Conservation (phyloP, 2,113 vertebrate species). For the Sialia sialis region DNA sequence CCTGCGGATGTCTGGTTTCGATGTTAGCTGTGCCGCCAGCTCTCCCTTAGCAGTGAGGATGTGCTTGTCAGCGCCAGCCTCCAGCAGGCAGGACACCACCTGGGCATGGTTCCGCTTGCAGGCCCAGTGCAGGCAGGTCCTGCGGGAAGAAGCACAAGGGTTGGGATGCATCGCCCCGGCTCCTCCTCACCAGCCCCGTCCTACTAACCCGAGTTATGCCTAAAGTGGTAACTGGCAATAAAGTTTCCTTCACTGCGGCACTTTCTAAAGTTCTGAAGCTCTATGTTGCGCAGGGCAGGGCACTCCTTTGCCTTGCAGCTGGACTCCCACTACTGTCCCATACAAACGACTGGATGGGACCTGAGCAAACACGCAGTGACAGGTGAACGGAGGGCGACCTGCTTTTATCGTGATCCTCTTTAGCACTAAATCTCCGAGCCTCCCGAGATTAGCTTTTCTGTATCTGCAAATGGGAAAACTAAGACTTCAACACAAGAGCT, state of each 20-base stretch:
- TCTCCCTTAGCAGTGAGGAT: slow-evolving; percentile 82
- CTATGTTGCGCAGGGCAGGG: accelerated
- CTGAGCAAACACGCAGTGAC: not conserved
- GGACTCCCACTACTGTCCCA: not conserved
- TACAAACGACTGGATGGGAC: accelerated
- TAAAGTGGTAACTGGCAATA: not conserved
- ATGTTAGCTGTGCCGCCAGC: slow-evolving; percentile 81
- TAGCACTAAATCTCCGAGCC: not conserved
- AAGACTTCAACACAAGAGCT: not conserved
- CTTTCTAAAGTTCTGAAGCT: not conserved
- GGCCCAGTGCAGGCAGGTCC: slow-evolving; percentile 91
- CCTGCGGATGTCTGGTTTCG: slow-evolving; percentile 79
- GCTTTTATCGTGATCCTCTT: not conserved
- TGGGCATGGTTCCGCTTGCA: slow-evolving; percentile 85
- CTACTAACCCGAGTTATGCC: accelerated
- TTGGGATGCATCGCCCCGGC: accelerated
- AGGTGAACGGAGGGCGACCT: not conserved
- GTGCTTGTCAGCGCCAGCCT: slow-evolving; percentile 77
- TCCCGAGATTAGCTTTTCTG: not conserved
- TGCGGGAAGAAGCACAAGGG: not conserved
- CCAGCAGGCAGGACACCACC: slow-evolving; percentile 83
- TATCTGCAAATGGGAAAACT: not conserved
- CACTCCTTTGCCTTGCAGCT: not conserved
- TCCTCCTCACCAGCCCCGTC: accelerated
- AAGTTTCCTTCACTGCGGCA: not conserved